phyloP scores from a whole-genome alignment of 2,888 invertebrate species.

The Isotomurus palustris region DNA sequence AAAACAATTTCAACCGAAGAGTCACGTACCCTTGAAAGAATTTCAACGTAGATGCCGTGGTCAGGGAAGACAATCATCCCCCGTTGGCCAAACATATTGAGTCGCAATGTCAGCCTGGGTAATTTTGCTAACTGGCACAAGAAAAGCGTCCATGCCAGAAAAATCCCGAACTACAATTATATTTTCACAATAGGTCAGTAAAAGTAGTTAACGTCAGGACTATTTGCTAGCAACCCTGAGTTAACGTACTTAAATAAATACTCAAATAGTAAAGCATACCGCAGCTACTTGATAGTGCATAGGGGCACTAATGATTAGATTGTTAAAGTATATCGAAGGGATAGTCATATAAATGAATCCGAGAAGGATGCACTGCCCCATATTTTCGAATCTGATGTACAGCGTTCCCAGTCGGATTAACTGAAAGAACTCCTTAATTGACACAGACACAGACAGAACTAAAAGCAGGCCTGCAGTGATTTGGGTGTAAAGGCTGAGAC shows the following conservation, averaged over 20 bases:
- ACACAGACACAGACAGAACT: constrained; percentile 13
- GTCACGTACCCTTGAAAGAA: constrained; percentile 20
- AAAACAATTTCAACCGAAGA: too few relatives aligned
- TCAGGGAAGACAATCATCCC: constrained; percentile 23
- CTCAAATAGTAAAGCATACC: too few relatives aligned
- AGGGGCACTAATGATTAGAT: constrained; percentile 6
- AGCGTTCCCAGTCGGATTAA: constrained; percentile 18
- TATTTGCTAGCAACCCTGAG: not conserved
- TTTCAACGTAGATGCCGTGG: constrained; percentile 34
- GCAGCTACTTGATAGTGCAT: constrained; percentile 32
- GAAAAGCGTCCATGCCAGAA: constrained; percentile 29
- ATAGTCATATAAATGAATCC: constrained; percentile 26
- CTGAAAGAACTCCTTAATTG: constrained; percentile 32
- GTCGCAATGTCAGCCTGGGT: constrained; percentile 16
- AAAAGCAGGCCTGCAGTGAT: constrained; percentile 10
- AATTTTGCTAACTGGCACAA: constrained; percentile 35
- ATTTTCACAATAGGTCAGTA: too few relatives aligned
- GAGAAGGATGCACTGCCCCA: constrained; percentile 30
- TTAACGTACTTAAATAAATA: not conserved
- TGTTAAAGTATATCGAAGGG: constrained; percentile 21
- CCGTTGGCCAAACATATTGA: constrained; percentile 9
- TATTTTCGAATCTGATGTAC: constrained; percentile 19
- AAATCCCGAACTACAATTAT: constrained; percentile 33
- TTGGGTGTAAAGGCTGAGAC: not conserved
- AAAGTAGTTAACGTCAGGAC: too few relatives aligned